Conservation (phyloP, 2,113 vertebrate genomes). For the Rallus limicola region DNA sequence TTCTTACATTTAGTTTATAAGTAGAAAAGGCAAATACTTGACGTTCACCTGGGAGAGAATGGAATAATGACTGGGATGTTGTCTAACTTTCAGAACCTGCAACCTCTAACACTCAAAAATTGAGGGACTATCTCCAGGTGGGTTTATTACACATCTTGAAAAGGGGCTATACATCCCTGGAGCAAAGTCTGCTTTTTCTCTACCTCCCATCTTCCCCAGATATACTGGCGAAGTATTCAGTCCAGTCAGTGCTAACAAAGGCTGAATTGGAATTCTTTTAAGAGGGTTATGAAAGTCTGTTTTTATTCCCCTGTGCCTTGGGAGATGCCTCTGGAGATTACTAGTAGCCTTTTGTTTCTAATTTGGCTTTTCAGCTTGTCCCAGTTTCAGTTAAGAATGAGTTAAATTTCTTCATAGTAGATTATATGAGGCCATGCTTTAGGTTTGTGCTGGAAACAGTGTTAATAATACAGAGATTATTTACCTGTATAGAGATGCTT, state of each 20-base stretch:
- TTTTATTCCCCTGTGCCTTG: not conserved
- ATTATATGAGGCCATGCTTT: no score
- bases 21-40: not conserved
- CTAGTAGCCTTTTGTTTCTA: not conserved
- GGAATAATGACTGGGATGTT: not conserved
- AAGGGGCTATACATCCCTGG: not conserved
- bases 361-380: not conserved
- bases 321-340: not conserved
- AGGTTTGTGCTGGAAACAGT: no score
- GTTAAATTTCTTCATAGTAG: no score
- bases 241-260: not conserved
- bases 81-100: not conserved
- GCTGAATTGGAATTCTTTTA: not conserved
- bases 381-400: no score
- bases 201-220: not conserved
- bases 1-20: not conserved
- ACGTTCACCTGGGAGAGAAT: not conserved
- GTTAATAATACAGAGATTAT: no score
- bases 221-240: not conserved
- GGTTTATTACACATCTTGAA: not conserved
- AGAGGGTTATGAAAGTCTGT: not conserved
- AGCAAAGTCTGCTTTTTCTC: not conserved
- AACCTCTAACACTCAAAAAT: not conserved
- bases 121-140: not conserved
- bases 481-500: no score